Base-by-base conservation (phyloP, 2,888 invertebrate genomes). In the Scaptomyza polygonia region DNA sequence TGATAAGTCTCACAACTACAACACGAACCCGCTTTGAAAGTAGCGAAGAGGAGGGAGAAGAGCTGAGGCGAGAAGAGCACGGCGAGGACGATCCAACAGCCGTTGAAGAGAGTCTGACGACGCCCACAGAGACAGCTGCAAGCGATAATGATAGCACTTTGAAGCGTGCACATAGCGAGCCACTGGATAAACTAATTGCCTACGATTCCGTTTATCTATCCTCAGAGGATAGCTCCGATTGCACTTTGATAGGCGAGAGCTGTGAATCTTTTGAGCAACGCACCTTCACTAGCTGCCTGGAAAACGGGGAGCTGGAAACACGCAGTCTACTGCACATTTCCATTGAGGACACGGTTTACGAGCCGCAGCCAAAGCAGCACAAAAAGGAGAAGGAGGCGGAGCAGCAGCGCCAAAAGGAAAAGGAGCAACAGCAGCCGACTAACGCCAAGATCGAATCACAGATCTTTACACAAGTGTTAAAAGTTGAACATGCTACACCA, bases 171-270 rank as follows among this genome's bases (percentile, higher is more conserved):
- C 67, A 78, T 2, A 77, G 77, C 52, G 85, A 79, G 7, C 74
- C 82, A 57, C 56, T 89, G 49, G 88, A 90, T 8, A 89, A 89
- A 42, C 82, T 91, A 0, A 91, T 92, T 45, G 91, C 92, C 36
- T 92, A 92, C 68, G 92, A 92, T 75, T 91, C 92, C 32, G 91
- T 92, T 4, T 92, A 92, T 65, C 67, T 92, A 1, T 92, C 92
- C 1, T 92, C 92, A 0, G 92, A 92, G 56, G 91, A 91, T 8
- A 90, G 92, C 52, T 90, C 91, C 7, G 91, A 91, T 53, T 85
- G 90, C 9, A 92, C 90, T 0, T 40, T 91, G 4, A 86, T 89
- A 3, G 90, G 90, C 25, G 88, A 89, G 16, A 83, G 69, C 12
- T 80, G 79, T 12, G 86, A 88, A 29, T 82, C 81, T 27, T 86